These are phyloP conservation scores for Callopanchax toddi DNA, from an alignment of 2,113 vertebrate species.

Conservation along the genomic window DNA sequence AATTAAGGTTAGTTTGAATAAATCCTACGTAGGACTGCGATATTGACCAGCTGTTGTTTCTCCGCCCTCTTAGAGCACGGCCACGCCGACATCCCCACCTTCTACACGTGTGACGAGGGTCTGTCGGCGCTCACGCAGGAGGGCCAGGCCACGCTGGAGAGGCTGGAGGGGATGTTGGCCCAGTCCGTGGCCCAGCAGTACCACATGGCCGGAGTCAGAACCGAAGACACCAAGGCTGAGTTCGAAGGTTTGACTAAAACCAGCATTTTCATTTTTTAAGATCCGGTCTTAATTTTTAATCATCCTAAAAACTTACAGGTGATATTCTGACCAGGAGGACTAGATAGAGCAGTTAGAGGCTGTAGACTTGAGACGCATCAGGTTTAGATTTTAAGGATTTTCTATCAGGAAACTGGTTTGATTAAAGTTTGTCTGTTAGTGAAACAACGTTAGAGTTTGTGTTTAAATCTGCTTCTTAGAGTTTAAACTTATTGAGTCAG, in stretches of 20 bases:
- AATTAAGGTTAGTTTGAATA: too few species aligned
- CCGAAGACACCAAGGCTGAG: conserved; percentile 82
- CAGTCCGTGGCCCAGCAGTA: conserved; percentile 89
- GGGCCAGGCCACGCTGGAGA: conserved; percentile 92
- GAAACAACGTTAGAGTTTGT: too few species aligned
- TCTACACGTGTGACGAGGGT: conserved; percentile 97
- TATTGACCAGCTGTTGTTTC: not conserved
- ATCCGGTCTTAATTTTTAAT: not conserved
- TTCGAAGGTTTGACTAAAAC: conserved; percentile 83
- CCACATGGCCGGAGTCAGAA: conserved; percentile 96
- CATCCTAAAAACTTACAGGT: not conserved
- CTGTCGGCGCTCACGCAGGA: conserved; percentile 89
- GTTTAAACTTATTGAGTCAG: too few species aligned
- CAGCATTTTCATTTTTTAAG: not conserved
- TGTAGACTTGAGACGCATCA: too few species aligned
- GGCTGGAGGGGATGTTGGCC: conserved; percentile 94
- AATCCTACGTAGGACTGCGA: too few species aligned
- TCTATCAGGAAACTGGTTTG: too few species aligned
- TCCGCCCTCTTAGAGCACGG: conserved; percentile 80
- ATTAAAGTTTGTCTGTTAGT: too few species aligned
- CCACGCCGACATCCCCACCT: conserved; percentile 87
- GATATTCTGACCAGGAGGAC: not conserved
- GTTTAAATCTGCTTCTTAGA: too few species aligned
- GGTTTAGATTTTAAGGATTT: too few species aligned
- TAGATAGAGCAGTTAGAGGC: too few species aligned